These are phyloP conservation scores for Kuschelorhynchus macadamiae DNA, from an alignment of 2,888 invertebrate species.

Conservation along the genomic window DNA sequence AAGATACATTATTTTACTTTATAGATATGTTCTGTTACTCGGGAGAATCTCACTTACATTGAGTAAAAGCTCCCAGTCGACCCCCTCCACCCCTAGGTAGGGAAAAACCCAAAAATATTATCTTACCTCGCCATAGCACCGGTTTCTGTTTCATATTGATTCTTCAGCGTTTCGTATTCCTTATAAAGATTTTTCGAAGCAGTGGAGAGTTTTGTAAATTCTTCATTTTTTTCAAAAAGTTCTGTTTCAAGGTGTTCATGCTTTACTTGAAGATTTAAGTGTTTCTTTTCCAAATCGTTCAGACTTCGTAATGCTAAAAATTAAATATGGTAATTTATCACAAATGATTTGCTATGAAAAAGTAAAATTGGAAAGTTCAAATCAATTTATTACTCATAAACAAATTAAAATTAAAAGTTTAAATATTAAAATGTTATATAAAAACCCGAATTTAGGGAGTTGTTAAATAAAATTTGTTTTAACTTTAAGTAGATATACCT, in stretches of 20 bases:
- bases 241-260: constrained; percentile 74
- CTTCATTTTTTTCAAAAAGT: constrained; percentile 75
- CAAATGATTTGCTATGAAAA: background rate
- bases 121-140: constrained; percentile 80
- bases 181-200: constrained; percentile 81
- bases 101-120: too few species aligned
- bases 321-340: constrained; percentile 10
- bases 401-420: too few species aligned
- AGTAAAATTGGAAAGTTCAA: too few species aligned
- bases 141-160: constrained; percentile 81
- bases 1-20: too few species aligned
- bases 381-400: too few species aligned
- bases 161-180: constrained; percentile 82
- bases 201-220: constrained; percentile 73
- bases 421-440: constrained; percentile 59
- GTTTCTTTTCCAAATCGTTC: constrained; percentile 75
- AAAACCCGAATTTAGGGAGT: too few species aligned
- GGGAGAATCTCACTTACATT: too few species aligned
- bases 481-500: too few species aligned
- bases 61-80: too few species aligned
- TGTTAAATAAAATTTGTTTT: too few species aligned
- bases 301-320: constrained; percentile 74
- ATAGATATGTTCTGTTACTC: too few species aligned
- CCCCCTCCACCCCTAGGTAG: too few species aligned
- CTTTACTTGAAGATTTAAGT: constrained; percentile 74